These are phyloP conservation scores for Tragelaphus buxtoni DNA, from an alignment of 2,113 vertebrate genomes.

Conservation along the genomic window DNA sequence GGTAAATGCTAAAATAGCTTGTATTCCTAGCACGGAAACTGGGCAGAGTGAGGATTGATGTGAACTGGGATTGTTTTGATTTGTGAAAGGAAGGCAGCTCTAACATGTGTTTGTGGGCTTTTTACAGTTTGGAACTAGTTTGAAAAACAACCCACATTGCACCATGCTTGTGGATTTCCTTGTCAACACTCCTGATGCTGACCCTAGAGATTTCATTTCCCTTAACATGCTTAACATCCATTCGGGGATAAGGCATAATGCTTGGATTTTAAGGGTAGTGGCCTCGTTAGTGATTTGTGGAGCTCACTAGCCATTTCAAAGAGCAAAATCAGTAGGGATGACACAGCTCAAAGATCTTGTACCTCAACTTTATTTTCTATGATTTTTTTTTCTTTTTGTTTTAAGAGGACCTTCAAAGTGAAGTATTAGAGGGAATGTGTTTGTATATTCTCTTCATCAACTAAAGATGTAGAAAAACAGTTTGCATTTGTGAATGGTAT, in stretches of 20 bases:
- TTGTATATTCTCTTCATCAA: background rate
- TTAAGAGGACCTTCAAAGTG: background rate
- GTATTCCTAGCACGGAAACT: background rate
- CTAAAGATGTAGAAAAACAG: background rate
- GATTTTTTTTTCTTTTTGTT: background rate
- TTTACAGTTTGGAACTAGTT: background rate
- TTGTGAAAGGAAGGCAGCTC: background rate
- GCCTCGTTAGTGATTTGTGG: background rate
- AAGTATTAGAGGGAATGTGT: background rate
- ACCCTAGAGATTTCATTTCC: conserved; percentile 52
- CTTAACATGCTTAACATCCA: background rate
- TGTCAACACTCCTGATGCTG: conserved; percentile 19
- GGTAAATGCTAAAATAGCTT: conserved; percentile 2
- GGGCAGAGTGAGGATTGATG: background rate
- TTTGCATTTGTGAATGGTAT: background rate
- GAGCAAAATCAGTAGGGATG: background rate
- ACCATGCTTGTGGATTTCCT: background rate
- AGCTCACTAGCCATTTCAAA: background rate
- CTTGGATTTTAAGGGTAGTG: background rate
- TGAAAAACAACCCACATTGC: background rate
- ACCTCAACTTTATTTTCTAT: background rate
- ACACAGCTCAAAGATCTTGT: background rate
- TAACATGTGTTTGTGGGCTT: background rate
- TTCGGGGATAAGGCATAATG: background rate
- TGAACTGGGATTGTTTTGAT: background rate